A percentile compares a stretch with the other conserved stretches of the same genome.
Conservation (phyloP, 2,797 vertebrate species). For the Gastrophryne carolinensis region DNA sequence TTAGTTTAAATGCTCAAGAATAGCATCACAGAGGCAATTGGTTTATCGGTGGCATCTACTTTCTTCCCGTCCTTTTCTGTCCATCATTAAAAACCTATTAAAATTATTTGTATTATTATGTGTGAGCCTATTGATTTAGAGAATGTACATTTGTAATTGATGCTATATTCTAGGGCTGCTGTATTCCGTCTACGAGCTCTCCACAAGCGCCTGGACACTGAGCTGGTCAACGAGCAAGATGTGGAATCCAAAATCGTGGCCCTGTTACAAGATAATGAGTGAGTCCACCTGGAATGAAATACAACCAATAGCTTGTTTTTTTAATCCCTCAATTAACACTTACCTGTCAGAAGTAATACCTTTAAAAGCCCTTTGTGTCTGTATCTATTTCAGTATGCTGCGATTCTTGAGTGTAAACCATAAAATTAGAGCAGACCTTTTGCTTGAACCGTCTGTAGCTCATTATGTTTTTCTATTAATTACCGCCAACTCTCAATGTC, state of each 20-base stretch:
- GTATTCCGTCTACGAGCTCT: constrained; percentile 69
- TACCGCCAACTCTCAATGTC: too few species aligned
- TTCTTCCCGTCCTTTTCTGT: too few species aligned
- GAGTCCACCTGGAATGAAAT: constrained; percentile 50
- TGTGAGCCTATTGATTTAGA: too few species aligned
- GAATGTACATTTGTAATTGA: too few species aligned
- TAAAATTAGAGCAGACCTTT: background rate
- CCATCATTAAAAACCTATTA: too few species aligned
- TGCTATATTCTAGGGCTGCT: constrained; percentile 64
- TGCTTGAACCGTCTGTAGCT: background rate
- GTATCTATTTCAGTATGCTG: background rate
- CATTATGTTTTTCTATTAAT: background rate
- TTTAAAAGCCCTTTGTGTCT: background rate
- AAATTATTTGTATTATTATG: too few species aligned
- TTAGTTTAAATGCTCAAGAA: too few species aligned
- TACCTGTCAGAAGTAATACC: too few species aligned
- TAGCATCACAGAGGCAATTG: too few species aligned
- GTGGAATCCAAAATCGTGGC: constrained; percentile 63
- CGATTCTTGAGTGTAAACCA: background rate
- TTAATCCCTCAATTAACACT: too few species aligned
- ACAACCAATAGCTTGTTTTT: background rate
- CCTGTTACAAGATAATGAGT: constrained; percentile 63
- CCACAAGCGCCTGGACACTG: constrained; percentile 64
- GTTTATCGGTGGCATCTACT: too few species aligned
- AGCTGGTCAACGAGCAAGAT: constrained; percentile 72